Percentiles rank a stretch among this genome's conserved stretches.
These are phyloP conservation scores for Microtus oregoni DNA, from an alignment of 2,113 vertebrate species.

Conservation along the genomic window DNA sequence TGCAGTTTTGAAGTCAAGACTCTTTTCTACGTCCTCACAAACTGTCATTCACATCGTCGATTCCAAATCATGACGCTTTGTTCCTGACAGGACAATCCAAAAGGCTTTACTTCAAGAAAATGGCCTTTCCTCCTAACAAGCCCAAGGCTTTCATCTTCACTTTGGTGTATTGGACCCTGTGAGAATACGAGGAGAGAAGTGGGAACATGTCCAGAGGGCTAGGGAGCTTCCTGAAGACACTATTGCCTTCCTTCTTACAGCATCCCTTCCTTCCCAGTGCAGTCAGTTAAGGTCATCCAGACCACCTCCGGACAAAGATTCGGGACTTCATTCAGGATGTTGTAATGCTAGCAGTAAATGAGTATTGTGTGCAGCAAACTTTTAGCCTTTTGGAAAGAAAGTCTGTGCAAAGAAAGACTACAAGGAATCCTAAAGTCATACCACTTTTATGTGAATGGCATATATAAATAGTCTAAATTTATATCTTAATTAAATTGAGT, in stretches of 20 bases:
- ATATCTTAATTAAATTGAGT: background rate
- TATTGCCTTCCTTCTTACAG: background rate
- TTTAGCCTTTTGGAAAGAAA: conserved; percentile 25
- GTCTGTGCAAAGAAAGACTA: background rate
- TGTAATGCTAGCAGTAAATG: background rate
- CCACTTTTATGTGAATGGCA: background rate
- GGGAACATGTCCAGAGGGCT: background rate
- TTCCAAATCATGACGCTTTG: conserved; percentile 37
- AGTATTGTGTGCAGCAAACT: background rate
- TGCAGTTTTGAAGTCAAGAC: background rate
- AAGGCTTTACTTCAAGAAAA: conserved; percentile 44
- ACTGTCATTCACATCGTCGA: background rate
- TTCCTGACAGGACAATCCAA: conserved; percentile 27
- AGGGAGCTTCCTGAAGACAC: background rate
- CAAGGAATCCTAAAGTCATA: background rate
- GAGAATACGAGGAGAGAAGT: conserved; percentile 4
- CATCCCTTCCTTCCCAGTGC: background rate
- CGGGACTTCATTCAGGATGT: background rate
- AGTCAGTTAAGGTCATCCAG: background rate
- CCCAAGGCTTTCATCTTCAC: conserved; percentile 61
- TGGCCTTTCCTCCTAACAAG: conserved; percentile 29
- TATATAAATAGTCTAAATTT: background rate
- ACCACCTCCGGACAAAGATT: background rate
- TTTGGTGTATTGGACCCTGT: conserved; percentile 28
- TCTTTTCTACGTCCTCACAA: background rate